A percentile compares a stretch with the other conserved stretches of the same genome.
phyloP scores from a whole-genome alignment of 92 coral and sea anemone species.

The Siderastrea radians region DNA sequence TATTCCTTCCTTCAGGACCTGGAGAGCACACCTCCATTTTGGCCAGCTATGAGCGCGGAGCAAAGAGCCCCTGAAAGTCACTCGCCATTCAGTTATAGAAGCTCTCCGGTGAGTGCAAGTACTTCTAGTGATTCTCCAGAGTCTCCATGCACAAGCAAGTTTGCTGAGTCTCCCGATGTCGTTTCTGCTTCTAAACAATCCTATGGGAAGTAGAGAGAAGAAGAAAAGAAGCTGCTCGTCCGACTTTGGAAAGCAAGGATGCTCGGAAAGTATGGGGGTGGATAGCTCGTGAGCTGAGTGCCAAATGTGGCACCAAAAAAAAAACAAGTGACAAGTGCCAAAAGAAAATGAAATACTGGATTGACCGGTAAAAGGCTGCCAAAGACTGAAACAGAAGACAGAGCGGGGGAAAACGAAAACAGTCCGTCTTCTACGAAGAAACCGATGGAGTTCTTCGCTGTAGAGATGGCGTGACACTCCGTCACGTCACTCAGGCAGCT shows the following conservation, averaged over 20 bases:
- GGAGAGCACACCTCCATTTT: constrained; percentile 11
- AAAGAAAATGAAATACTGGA: constrained; percentile 56
- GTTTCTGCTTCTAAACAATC: neutral
- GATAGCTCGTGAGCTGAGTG: constrained; percentile 39
- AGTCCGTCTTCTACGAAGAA: constrained; percentile 43
- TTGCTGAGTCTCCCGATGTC: neutral
- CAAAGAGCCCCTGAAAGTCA: constrained; percentile 21
- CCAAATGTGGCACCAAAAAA: constrained; percentile 27
- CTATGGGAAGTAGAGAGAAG: constrained; percentile 48
- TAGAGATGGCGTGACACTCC: constrained; percentile 49
- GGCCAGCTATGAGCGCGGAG: constrained; percentile 17
- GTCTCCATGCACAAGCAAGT: neutral
- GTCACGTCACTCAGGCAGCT: constrained; percentile 43
- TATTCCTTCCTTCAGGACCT: constrained; percentile 11
- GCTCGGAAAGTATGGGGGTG: constrained; percentile 42
- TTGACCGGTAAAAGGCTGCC: constrained; percentile 48
- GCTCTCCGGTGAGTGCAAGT: no score
- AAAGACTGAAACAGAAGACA: constrained; percentile 40
- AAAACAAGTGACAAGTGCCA: constrained; percentile 35
- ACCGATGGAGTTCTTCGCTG: constrained; percentile 49
- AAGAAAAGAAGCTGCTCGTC: constrained; percentile 38
- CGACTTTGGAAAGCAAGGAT: constrained; percentile 45
- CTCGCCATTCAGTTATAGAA: neutral
- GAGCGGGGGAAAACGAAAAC: constrained; percentile 49
- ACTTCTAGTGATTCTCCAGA: no score